These are phyloP conservation scores for Squalus acanthias DNA, from an alignment of 2,797 vertebrate species.

Conservation along the genomic window DNA sequence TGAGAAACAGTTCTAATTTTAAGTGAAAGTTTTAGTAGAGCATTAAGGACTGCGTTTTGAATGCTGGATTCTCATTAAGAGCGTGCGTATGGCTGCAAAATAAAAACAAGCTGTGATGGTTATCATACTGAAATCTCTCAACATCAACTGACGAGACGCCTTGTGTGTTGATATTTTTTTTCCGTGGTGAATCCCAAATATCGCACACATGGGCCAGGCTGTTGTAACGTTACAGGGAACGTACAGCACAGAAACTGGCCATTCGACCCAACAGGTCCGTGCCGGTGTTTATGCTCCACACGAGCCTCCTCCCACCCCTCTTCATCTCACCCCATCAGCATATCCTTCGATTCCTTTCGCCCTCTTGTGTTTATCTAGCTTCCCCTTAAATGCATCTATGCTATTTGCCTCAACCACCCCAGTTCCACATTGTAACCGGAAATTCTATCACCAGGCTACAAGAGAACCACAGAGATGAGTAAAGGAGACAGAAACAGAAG, in stretches of 20 bases:
- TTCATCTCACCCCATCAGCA: not conserved
- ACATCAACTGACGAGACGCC: not conserved
- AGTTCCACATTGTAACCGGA: not conserved
- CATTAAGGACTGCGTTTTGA: not conserved
- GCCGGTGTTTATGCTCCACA: not conserved
- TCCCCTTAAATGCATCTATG: not conserved
- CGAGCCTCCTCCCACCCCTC: not conserved
- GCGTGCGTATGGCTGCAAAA: not conserved
- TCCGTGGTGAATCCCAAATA: too few relatives aligned
- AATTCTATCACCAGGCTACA: too few relatives aligned
- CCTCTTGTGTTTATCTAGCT: not conserved
- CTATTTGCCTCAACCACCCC: not conserved
- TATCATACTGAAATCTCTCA: not conserved
- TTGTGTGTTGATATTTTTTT: not conserved
- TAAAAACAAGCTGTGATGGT: not conserved
- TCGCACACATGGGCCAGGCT: not conserved
- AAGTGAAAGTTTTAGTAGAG: not conserved
- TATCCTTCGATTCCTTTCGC: not conserved
- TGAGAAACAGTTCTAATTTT: slow-evolving; percentile 35
- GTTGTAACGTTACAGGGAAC: not conserved
- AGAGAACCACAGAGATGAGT: too few relatives aligned
- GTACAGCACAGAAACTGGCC: not conserved
- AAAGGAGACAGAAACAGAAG: too few relatives aligned
- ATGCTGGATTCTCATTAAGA: not conserved
- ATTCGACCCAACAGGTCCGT: not conserved